A percentile compares a stretch with the other conserved stretches of the same genome.
Conservation (phyloP, 1,140 invertebrate species). For the Panagrolaimus sp. region DNA sequence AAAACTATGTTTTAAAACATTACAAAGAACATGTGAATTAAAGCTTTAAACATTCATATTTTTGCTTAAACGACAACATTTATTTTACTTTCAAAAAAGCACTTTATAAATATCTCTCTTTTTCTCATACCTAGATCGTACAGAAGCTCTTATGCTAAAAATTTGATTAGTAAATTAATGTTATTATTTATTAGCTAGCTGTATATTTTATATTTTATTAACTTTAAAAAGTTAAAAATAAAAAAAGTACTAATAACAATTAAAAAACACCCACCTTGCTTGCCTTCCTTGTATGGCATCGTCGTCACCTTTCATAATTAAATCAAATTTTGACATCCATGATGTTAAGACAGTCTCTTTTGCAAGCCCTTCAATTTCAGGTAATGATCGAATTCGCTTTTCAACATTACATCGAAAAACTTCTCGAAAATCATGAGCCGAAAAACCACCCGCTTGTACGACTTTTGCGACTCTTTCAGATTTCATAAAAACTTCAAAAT, state of each 20-base stretch:
- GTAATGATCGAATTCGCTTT: slow-evolving; percentile 72
- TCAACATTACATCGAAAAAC: slow-evolving; percentile 65
- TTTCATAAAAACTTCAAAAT: slow-evolving; percentile 92
- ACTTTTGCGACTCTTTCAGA: slow-evolving; percentile 89
- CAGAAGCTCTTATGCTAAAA: slow-evolving; percentile 15
- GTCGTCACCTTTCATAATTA: slow-evolving; percentile 82
- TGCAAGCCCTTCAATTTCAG: slow-evolving; percentile 96
- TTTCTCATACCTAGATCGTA: slow-evolving; percentile 15
- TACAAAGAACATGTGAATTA: no score
- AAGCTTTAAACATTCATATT: no score
- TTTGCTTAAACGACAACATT: no score
- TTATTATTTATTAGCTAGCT: background rate
- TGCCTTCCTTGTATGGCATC: slow-evolving; percentile 45
- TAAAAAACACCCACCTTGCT: slow-evolving; percentile 30
- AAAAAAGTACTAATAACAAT: background rate
- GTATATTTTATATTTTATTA: background rate
- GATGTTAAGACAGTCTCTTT: slow-evolving; percentile 97
- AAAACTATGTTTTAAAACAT: no score
- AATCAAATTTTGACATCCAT: slow-evolving; percentile 99
- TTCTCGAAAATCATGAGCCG: slow-evolving; percentile 94
- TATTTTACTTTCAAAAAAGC: no score
- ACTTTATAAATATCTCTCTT: no score
- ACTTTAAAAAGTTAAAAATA: slow-evolving; percentile 8
- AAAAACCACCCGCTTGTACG: slow-evolving; percentile 92
- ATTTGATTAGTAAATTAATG: slow-evolving; percentile 36